Evolutionary conservation across 2,113 vertebrate species (phyloP).

Genomic region (Pagrus major): DNA sequence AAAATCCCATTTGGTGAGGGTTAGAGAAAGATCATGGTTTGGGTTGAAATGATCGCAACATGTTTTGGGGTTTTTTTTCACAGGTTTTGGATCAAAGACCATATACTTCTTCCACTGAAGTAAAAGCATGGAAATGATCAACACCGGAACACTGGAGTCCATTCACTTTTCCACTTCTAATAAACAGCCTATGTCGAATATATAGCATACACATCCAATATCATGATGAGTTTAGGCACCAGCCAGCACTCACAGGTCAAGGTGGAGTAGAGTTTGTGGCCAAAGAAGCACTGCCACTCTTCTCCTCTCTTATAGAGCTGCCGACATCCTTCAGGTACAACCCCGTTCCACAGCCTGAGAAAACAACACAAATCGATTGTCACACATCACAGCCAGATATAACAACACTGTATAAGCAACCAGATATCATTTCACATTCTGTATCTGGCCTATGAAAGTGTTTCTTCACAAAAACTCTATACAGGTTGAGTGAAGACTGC

Average conservation of each 20-base stretch:
- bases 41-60: too few relatives aligned
- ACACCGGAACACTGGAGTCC: not conserved
- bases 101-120: not conserved
- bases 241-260: constrained; percentile 83
- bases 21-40: too few relatives aligned
- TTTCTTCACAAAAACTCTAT: not conserved
- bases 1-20: too few relatives aligned
- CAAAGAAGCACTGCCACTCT: constrained; percentile 90
- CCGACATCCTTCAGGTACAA: constrained; percentile 86
- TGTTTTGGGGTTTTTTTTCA: not conserved
- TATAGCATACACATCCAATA: not conserved
- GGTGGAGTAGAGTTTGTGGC: constrained; percentile 85
- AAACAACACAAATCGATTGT: constrained; percentile 12
- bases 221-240: not conserved
- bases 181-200: not conserved
- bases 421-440: not conserved
- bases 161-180: not conserved
- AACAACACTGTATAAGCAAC: not conserved
- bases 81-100: not conserved
- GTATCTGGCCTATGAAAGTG: not conserved
- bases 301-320: constrained; percentile 86
- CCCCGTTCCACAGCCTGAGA: constrained; percentile 86
- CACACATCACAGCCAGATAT: not conserved
- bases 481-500: not conserved
- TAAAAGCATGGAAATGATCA: not conserved